A percentile compares a stretch with the other conserved stretches of the same genome.
These are phyloP conservation scores for Linepithema humile DNA, from an alignment of 1,140 invertebrate genomes.

Conservation along the genomic window DNA sequence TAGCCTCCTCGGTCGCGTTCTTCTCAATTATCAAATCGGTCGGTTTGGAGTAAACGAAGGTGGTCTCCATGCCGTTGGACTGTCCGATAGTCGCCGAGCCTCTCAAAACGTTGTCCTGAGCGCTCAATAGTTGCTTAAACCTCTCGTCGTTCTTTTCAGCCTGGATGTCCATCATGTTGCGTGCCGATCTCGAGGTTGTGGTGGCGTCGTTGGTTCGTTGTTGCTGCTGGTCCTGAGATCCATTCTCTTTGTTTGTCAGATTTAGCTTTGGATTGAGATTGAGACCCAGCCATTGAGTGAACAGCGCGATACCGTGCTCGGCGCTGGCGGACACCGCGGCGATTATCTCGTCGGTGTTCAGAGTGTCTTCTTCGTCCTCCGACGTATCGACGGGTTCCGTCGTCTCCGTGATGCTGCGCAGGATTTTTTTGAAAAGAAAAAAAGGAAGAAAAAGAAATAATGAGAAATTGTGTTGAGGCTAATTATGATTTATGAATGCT, in stretches of 20 bases:
- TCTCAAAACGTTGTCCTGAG: slow-evolving; percentile 81
- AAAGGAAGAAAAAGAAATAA: neutral
- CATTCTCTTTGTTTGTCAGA: slow-evolving; percentile 64
- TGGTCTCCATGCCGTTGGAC: slow-evolving; percentile 75
- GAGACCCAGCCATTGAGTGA: slow-evolving; percentile 83
- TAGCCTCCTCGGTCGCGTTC: slow-evolving; percentile 48
- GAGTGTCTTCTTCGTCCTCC: slow-evolving; percentile 78
- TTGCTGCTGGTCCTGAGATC: slow-evolving; percentile 32
- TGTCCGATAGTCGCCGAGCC: slow-evolving; percentile 80
- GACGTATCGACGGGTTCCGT: slow-evolving; percentile 67
- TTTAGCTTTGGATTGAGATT: slow-evolving; percentile 80
- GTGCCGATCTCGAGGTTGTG: slow-evolving; percentile 62
- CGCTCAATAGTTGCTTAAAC: slow-evolving; percentile 81
- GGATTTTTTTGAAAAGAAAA: neutral
- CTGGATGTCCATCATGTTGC: slow-evolving; percentile 62
- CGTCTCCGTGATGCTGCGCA: slow-evolving; percentile 58
- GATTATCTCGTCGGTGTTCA: slow-evolving; percentile 83
- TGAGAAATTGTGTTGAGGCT: neutral
- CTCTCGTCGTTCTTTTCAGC: slow-evolving; percentile 79
- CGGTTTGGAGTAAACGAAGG: slow-evolving; percentile 80
- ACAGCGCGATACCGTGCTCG: slow-evolving; percentile 84
- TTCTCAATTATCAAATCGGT: slow-evolving; percentile 23
- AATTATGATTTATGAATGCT: neutral
- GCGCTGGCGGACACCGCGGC: slow-evolving; percentile 85
- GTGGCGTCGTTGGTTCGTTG: slow-evolving; percentile 23